A percentile compares a stretch with the other conserved stretches of the same genome.
phyloP scores from a whole-genome alignment of 1,140 invertebrate genomes.

The Paralvinella palmiformis region DNA sequence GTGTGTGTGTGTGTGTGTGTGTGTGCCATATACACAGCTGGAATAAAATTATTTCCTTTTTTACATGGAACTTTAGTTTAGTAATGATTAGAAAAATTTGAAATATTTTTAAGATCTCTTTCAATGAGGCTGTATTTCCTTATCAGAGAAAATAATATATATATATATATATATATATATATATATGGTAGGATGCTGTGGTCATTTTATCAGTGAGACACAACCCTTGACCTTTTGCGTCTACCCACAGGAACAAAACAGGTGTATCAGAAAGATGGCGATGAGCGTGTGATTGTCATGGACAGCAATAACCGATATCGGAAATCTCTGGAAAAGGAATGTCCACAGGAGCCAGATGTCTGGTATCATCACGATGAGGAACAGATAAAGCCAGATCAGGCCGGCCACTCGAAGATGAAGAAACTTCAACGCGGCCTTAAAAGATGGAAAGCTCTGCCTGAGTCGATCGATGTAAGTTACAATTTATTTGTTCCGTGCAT shows the following conservation, averaged over 20 bases:
- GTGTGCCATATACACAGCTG: too few relatives aligned
- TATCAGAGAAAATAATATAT: too few relatives aligned
- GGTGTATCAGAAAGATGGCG: slow-evolving; percentile 25
- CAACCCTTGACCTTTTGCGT: not conserved
- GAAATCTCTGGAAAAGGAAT: slow-evolving; percentile 32
- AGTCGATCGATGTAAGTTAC: slow-evolving; percentile 29
- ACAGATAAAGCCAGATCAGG: slow-evolving; percentile 21
- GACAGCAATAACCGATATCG: slow-evolving; percentile 37
- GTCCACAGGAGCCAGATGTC: slow-evolving; percentile 28
- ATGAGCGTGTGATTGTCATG: slow-evolving; percentile 35
- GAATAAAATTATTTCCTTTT: too few relatives aligned
- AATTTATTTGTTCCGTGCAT: too few relatives aligned
- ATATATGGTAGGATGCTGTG: too few relatives aligned
- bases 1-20: too few relatives aligned
- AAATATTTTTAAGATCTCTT: too few relatives aligned
- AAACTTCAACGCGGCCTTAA: slow-evolving; percentile 28
- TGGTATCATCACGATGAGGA: slow-evolving; percentile 32
- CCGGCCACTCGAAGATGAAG: slow-evolving; percentile 6
- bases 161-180: too few relatives aligned
- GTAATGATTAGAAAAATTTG: too few relatives aligned
- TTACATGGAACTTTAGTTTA: too few relatives aligned
- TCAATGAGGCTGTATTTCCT: too few relatives aligned
- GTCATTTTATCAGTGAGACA: too few relatives aligned
- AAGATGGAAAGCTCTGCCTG: slow-evolving; percentile 27
- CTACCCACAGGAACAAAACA: slow-evolving; percentile 27